Evolutionary conservation across 2,797 vertebrate genomes (phyloP), one percentile per base, ranked within the genome.

Genomic region (Schizopygopsis pylzovi): DNA sequence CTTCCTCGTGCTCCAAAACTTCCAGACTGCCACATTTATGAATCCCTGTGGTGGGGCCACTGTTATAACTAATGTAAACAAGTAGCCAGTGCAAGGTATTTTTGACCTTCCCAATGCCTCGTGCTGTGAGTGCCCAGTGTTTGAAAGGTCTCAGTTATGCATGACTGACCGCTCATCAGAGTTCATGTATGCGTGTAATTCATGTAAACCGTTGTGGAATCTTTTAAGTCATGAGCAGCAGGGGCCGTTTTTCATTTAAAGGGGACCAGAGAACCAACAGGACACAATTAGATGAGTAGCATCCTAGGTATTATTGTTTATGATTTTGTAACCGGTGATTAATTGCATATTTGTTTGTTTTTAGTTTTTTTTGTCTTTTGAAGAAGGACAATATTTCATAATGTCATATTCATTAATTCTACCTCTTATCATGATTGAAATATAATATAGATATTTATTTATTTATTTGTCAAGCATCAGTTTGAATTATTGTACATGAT

Each of bases 121-220:
- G 11, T 73, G 79, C 61, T 72, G 83, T 54, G 82, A 80, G 68
- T 87, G 76, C 67, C 52, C 75, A 47, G 52, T 54, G 43, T 84
- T 70, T 84, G 77, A 79, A 84, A 43, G 82, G 47, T 87, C 84
- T 72, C 67, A 20, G 76, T 86, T 76, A 71, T 83, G 49, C 47
- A 28, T 39, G 25, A 6, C 39, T 79, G 67, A 75, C 61, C 70
- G 6, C 8, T 7, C 56, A 80, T 81, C 56, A 65, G 77, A 81
- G 84, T 85, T 81, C 86, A 84, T 81, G 78, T 81, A 81, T 80
- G 87, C 49, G 37, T 80, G 81, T 81, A 76, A 85, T 86, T 88
- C 56, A 37, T 78, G 63, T 63, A 63, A 45, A 82, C 82, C 25
- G 2, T 71, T 39, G 52, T 81, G 82, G 47, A 72, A 70, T 59